Base-by-base conservation (phyloP, 2,113 vertebrate species). In the Anas platyrhynchos region DNA sequence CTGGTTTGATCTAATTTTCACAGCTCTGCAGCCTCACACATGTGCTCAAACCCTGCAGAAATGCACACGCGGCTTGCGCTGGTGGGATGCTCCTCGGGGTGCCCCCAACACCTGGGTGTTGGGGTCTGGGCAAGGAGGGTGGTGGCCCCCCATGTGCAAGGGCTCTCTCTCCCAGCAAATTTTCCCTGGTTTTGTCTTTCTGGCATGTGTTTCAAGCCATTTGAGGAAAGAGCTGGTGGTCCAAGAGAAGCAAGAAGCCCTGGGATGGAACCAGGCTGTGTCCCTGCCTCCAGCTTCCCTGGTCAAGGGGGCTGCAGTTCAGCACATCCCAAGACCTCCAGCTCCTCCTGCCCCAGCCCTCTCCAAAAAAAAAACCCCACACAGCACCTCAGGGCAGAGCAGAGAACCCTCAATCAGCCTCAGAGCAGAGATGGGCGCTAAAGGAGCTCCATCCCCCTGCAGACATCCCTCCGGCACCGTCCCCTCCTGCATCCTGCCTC, bases 41-140 rank as follows among this genome's bases (percentile, higher is more conserved):
- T 9, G 25, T 4, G 1, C 56, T 71, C 1, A 1, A 50, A 54
- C 27, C 17, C 36, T 26, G 36, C 38, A 43, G 36, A 63, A 46
- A 3, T 22, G 56, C 7, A 46, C 59, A 50, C 2, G 16, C 16
- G 48, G 38, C 38, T 75, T 4, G 3, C 32, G 9, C 13, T 8
- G 41, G 4, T 0, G 0, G 22, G 52, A 62, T 38, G 55, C 14
- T 74, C 41, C 63, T 3, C 18, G 16, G 58, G 27, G 25, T 41
- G n/a, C 27, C 9, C 9, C 73, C 56, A 34, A 2, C 11, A 48
- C 15, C 9, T 7, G 0, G 1, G 0, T 32, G 20, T 8, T 2
- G 1, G 29, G 18, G 27, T 6, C 8, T 27, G 44, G n/a, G 21
- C 58, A 68, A 32, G 26, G 41, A n/a, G 34, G 3, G 8, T 10